phyloP scores from a whole-genome alignment of 2,888 invertebrate genomes.

The Limenitis camilla region DNA sequence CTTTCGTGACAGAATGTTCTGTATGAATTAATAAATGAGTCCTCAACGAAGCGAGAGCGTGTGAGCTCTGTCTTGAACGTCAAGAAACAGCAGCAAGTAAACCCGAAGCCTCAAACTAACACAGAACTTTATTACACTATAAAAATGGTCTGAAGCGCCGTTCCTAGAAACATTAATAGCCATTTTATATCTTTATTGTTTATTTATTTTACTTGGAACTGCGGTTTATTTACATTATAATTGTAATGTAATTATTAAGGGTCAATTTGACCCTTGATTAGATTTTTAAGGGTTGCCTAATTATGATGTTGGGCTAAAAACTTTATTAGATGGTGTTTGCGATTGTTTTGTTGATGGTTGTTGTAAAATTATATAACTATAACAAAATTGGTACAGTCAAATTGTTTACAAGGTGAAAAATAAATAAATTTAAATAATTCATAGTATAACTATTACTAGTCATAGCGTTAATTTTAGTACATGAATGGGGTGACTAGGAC shows the following conservation, averaged over 20 bases:
- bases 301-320: not conserved
- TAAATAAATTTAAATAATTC: too few relatives aligned
- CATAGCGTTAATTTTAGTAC: too few relatives aligned
- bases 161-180: slow-evolving; percentile 38
- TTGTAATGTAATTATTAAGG: slow-evolving; percentile 34
- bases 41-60: too few relatives aligned
- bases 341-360: not conserved
- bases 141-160: slow-evolving; percentile 17
- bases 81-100: too few relatives aligned
- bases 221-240: slow-evolving; percentile 42
- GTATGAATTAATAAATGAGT: too few relatives aligned
- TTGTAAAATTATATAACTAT: not conserved
- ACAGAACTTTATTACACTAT: slow-evolving; percentile 14
- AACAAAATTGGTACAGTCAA: too few relatives aligned
- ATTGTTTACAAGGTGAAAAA: too few relatives aligned
- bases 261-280: slow-evolving; percentile 8
- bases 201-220: slow-evolving; percentile 38
- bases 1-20: too few relatives aligned
- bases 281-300: not conserved
- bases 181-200: slow-evolving; percentile 35
- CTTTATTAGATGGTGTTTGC: not conserved
- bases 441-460: too few relatives aligned
- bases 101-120: slow-evolving; percentile 10
- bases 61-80: too few relatives aligned
- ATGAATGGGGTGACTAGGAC: too few relatives aligned